A percentile compares a stretch with the other conserved stretches of the same genome.
phyloP scores from a whole-genome alignment of 1,140 invertebrate species.

The Spodoptera litura region DNA sequence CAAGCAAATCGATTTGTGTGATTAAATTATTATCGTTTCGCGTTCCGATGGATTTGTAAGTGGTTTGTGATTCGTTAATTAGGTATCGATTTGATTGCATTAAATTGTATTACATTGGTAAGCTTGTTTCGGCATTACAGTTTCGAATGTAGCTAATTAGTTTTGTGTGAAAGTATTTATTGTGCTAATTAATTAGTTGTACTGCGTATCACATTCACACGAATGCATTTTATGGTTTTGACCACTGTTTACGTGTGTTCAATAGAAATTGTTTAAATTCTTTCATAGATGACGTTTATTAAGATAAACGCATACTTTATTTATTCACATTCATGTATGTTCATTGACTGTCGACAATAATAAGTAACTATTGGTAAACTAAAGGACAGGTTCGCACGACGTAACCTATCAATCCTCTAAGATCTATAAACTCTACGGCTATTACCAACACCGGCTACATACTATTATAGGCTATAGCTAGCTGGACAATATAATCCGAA shows the following conservation, averaged over 20 bases:
- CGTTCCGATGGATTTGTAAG: conserved; percentile 2
- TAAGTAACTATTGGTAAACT: too few relatives aligned
- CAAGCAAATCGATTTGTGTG: conserved; percentile 31
- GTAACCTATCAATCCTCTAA: not conserved
- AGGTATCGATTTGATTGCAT: conserved; percentile 24
- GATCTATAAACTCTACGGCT: not conserved
- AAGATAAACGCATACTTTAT: too few relatives aligned
- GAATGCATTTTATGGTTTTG: too few relatives aligned
- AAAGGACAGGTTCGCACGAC: too few relatives aligned
- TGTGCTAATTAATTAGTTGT: too few relatives aligned
- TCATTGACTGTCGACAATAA: not conserved
- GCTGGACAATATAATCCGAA: not conserved
- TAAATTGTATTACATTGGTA: conserved; percentile 7
- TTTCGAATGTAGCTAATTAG: not conserved
- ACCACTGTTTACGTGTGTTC: too few relatives aligned
- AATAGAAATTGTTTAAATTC: too few relatives aligned
- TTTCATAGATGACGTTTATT: too few relatives aligned
- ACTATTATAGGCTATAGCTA: too few relatives aligned
- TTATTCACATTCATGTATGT: too few relatives aligned
- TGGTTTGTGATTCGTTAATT: conserved; percentile 34
- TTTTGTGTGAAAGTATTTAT: not conserved
- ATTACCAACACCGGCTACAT: not conserved
- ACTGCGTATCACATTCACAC: too few relatives aligned
- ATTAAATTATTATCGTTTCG: conserved; percentile 31
- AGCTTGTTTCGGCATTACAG: conserved; percentile 5